A percentile compares a stretch with the other conserved stretches of the same genome.
Evolutionary conservation across 1,140 invertebrate species (phyloP).

Genomic region (Diachasmimorpha longicaudata): DNA sequence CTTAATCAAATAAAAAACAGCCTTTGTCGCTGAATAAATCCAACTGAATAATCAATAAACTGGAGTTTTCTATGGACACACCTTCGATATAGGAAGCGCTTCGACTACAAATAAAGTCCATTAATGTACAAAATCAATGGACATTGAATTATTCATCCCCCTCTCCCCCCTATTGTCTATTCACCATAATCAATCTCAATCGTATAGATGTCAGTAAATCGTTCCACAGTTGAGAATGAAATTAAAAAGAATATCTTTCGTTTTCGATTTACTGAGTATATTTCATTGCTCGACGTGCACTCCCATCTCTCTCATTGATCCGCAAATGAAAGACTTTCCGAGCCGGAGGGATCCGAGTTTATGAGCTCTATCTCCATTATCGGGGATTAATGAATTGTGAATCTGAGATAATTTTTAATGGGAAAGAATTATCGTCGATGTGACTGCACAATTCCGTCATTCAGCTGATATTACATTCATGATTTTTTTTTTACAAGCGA

Average conservation of each 20-base stretch:
- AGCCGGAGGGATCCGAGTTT: neutral
- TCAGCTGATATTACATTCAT: neutral
- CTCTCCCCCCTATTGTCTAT: neutral
- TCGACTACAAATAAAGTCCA: neutral
- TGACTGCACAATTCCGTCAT: neutral
- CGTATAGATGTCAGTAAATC: neutral
- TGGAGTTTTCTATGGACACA: too few species aligned
- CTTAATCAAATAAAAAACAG: too few species aligned
- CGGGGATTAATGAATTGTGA: neutral
- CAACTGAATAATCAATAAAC: too few species aligned
- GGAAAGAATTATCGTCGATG: neutral
- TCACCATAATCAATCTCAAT: neutral
- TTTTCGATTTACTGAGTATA: neutral
- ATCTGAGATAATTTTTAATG: conserved; percentile 2
- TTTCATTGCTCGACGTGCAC: neutral
- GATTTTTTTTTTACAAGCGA: neutral
- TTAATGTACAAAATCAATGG: neutral
- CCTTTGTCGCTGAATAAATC: too few species aligned
- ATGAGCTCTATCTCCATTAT: neutral
- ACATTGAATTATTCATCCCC: neutral
- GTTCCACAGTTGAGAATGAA: neutral
- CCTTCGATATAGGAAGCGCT: neutral
- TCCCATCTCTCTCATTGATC: neutral
- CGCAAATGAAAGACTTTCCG: neutral
- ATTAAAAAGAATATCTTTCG: neutral